A percentile compares a stretch with the other conserved stretches of the same genome.
Conservation (phyloP, 1,140 invertebrate genomes). For the Monomorium pharaonis region DNA sequence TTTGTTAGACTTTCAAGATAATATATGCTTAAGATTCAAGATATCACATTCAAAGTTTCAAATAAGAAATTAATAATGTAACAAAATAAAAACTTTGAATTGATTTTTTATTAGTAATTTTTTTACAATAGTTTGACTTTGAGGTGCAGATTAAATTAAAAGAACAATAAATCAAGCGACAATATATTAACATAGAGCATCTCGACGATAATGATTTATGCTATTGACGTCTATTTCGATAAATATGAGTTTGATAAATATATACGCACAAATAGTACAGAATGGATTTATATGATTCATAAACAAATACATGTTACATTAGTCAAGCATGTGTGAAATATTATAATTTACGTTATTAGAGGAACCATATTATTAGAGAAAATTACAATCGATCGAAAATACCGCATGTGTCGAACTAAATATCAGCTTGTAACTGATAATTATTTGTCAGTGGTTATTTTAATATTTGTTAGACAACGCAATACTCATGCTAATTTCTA, state of each 20-base stretch:
- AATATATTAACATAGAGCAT: background rate
- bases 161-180: background rate
- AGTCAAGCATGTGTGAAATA: conserved; percentile 1
- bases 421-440: background rate
- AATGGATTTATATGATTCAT: conserved; percentile 40
- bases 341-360: conserved; percentile 47
- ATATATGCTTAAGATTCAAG: background rate
- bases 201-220: background rate
- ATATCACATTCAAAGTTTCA: background rate
- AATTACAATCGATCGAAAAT: conserved; percentile 37
- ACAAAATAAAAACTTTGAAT: background rate
- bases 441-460: background rate
- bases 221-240: conserved; percentile 17
- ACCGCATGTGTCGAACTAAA: background rate
- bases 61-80: background rate
- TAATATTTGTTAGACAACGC: background rate
- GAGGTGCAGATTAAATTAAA: background rate
- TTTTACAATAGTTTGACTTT: conserved; percentile 10
- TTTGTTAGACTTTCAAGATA: background rate
- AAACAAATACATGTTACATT: conserved; percentile 41
- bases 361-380: conserved; percentile 16
- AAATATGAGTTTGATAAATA: conserved; percentile 1
- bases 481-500: conserved; percentile 15
- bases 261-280: background rate
- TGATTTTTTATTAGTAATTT: background rate